Percentiles rank a stretch among this genome's conserved stretches.
Conservation (phyloP, 2,797 vertebrate species). For the Chromobotia macracanthus region DNA sequence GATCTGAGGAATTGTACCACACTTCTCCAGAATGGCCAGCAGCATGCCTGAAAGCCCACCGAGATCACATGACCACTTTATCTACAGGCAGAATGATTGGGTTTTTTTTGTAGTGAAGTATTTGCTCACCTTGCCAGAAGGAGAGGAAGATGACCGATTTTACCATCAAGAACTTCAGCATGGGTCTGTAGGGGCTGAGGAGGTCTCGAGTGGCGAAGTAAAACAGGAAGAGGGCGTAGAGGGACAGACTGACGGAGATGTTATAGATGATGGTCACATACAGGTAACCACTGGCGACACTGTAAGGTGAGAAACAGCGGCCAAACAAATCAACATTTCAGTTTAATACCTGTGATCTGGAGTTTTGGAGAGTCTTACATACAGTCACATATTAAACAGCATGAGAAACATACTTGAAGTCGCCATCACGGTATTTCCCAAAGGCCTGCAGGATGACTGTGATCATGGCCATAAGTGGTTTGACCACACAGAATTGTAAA, state of each 20-base stretch:
- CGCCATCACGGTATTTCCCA: slow-evolving; percentile 93
- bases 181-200: slow-evolving; percentile 91
- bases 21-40: slow-evolving; percentile 95
- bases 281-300: slow-evolving; percentile 91
- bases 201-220: slow-evolving; percentile 92
- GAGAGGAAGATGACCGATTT: slow-evolving; percentile 98
- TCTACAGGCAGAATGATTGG: too few relatives aligned
- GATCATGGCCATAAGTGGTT: slow-evolving; percentile 93
- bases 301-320: slow-evolving; percentile 62
- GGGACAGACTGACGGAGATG: slow-evolving; percentile 93
- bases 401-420: slow-evolving; percentile 88
- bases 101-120: too few relatives aligned
- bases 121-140: slow-evolving; percentile 91
- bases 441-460: slow-evolving; percentile 95
- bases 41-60: slow-evolving; percentile 89
- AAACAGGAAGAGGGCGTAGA: slow-evolving; percentile 96
- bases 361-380: too few relatives aligned
- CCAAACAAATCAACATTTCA: background rate
- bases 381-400: background rate
- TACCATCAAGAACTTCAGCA: slow-evolving; percentile 98
- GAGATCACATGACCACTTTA: too few relatives aligned
- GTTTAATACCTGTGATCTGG: background rate
- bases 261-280: slow-evolving; percentile 96
- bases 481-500: slow-evolving; percentile 96
- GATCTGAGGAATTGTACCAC: slow-evolving; percentile 94